Evolutionary conservation across 2,888 invertebrate species (phyloP).

Genomic region (Endotricha flammealis): DNA sequence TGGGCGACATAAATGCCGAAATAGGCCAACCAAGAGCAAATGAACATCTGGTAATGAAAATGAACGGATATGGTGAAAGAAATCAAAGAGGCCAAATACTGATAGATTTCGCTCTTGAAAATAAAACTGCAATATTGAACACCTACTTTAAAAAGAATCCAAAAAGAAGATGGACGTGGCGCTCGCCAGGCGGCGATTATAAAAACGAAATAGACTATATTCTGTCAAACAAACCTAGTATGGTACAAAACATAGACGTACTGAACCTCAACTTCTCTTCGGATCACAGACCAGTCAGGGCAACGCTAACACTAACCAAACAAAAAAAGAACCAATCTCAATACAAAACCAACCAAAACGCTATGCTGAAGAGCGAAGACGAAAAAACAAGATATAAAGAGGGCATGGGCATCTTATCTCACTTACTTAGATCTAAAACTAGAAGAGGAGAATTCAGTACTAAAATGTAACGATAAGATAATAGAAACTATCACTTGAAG

Average conservation of each 20-base stretch:
- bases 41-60: conserved; percentile 14
- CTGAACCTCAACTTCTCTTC: conserved; percentile 14
- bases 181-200: conserved; percentile 4
- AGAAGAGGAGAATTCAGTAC: conserved; percentile 11
- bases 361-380: conserved; percentile 12
- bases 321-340: conserved; percentile 15
- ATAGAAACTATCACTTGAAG: conserved; percentile 13
- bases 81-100: conserved; percentile 15
- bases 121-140: conserved; percentile 5
- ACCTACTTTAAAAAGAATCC: conserved; percentile 7
- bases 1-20: no score
- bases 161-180: conserved; percentile 11
- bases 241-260: background rate
- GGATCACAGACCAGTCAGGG: conserved; percentile 21
- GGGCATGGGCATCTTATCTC: conserved; percentile 1
- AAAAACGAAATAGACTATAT: conserved; percentile 14
- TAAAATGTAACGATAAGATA: conserved; percentile 16
- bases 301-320: conserved; percentile 14
- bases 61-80: conserved; percentile 14
- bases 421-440: background rate
- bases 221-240: conserved; percentile 7
- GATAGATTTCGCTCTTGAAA: conserved; percentile 13
- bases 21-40: conserved; percentile 8
- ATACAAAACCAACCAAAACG: conserved; percentile 8
- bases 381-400: conserved; percentile 13